Evolutionary conservation across 2,888 invertebrate species (phyloP).

Genomic region (Hypercompe scribonia): DNA sequence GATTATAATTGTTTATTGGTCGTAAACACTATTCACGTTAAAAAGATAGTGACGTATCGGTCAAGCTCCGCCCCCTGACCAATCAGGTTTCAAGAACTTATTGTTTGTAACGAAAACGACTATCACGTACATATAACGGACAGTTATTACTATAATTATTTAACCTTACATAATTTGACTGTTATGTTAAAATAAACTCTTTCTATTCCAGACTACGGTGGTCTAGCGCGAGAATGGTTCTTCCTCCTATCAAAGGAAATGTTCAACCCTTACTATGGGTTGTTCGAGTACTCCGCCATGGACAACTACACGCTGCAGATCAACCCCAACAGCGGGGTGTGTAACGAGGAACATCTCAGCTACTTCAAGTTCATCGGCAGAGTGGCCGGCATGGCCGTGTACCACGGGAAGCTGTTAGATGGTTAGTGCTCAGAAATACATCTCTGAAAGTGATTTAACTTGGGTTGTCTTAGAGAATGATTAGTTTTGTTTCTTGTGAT

Average conservation of each 20-base stretch:
- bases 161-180: no score
- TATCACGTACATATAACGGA: no score
- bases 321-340: conserved; percentile 98
- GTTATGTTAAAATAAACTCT: no score
- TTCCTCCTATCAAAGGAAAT: conserved; percentile 99
- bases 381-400: conserved; percentile 99
- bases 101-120: no score
- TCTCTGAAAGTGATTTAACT: background rate
- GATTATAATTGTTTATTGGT: no score
- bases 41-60: no score
- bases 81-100: no score
- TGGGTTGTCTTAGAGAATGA: no score
- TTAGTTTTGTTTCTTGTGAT: no score
- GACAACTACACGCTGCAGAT: conserved; percentile 99
- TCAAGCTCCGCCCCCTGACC: no score
- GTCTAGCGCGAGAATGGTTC: conserved; percentile 99
- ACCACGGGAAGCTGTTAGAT: conserved; percentile 98
- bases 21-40: no score
- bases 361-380: conserved; percentile 99
- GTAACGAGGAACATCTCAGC: conserved; percentile 98
- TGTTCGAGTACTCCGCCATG: conserved; percentile 99
- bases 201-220: conserved; percentile 93
- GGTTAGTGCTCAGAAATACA: conserved; percentile 85
- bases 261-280: conserved; percentile 99
- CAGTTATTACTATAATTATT: no score